These are phyloP conservation scores for Cetonia aurata DNA, from an alignment of 2,888 invertebrate genomes.

Conservation along the genomic window DNA sequence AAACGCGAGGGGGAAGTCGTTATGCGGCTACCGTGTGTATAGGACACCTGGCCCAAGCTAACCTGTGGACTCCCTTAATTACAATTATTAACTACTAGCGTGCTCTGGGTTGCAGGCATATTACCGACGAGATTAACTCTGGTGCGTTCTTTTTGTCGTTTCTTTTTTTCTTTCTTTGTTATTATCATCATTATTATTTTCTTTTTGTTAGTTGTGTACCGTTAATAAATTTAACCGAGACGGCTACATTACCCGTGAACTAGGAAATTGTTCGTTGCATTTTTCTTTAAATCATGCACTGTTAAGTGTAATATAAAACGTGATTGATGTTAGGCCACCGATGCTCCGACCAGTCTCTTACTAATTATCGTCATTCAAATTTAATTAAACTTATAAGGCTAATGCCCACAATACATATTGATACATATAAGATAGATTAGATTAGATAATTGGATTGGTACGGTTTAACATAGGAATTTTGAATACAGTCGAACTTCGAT, in stretches of 20 bases:
- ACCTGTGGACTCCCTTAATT: slow-evolving; percentile 64
- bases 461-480: no score
- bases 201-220: slow-evolving; percentile 24
- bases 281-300: slow-evolving; percentile 36
- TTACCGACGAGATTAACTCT: slow-evolving; percentile 53
- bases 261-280: slow-evolving; percentile 31
- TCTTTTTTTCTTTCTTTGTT: slow-evolving; percentile 15
- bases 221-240: slow-evolving; percentile 40
- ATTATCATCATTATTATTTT: slow-evolving; percentile 36
- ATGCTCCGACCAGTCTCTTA: neutral
- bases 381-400: no score
- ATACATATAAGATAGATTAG: no score
- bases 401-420: no score
- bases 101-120: slow-evolving; percentile 60
- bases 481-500: no score
- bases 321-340: slow-evolving; percentile 33
- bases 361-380: no score
- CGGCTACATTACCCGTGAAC: slow-evolving; percentile 7
- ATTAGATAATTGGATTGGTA: no score
- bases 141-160: slow-evolving; percentile 23
- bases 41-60: slow-evolving; percentile 63
- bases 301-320: slow-evolving; percentile 29
- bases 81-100: slow-evolving; percentile 65
- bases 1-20: slow-evolving; percentile 51
- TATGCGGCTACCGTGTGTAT: slow-evolving; percentile 62